Evolutionary conservation across 1,140 invertebrate genomes (phyloP), one percentile per base, ranked within the genome.

Genomic region (Chironomus striatipennis): DNA sequence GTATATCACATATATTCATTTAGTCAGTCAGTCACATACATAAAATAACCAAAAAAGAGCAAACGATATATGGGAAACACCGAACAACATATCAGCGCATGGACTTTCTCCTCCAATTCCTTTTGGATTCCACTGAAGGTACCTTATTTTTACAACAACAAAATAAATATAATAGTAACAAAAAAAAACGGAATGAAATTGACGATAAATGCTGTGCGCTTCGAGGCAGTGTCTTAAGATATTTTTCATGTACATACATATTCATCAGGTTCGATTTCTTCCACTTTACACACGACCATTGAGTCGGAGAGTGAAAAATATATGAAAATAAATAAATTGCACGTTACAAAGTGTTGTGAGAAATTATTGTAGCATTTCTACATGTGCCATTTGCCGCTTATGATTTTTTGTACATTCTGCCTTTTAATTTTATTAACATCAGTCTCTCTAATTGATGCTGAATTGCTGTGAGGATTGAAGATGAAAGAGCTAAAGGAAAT

Each of bases 101-200:
- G 65, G 65, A 70, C 65, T 70, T 70, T 70, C 65, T 70, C 65
- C n/a, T 18, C n/a, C 65, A 70, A 70, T 70, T 70, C 65, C 65
- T 70, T 70, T 20, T 70, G 17, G 65, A 21, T 70, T 70, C 17
- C 65, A 70, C 65, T 18, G 17, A 47, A 67, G 15, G 17, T n/a
- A 67, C 64, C 64, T 67, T 67, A 8, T 47, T 47, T 47, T 47
- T 47, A 9, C 43, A 47, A 47, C 8, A 47, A 47, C 2, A 47
- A 47, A 47, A 47, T 47, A 34, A 34, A 34, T 47, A 10, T 47
- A 10, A 57, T n/a, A 57, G 47, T 57, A 57, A 34, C 24, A 34
- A 34, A 34, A 34, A 34, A 34, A 34, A 34, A 34, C 24, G 24
- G 24, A 34, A 34, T 34, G 24, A 34, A 34, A 34, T 34, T 34